phyloP scores from a whole-genome alignment of 2,113 vertebrate genomes.

The Deroptyus accipitrinus region DNA sequence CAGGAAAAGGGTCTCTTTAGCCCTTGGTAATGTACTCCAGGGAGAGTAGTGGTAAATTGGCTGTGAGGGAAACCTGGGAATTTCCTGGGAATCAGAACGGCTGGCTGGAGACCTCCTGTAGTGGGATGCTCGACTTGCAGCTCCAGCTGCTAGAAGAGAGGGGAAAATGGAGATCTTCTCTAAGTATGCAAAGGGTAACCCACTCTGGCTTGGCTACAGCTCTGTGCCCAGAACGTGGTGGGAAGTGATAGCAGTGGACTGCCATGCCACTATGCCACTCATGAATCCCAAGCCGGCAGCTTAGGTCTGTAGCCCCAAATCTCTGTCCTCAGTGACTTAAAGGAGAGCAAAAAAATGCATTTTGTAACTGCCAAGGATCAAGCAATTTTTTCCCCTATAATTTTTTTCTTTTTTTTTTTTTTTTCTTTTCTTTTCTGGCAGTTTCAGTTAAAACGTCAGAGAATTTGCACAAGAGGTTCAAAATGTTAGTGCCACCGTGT shows the following conservation, averaged over 20 bases:
- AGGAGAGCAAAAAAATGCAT: not conserved
- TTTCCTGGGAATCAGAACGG: not conserved
- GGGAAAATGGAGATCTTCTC: not conserved
- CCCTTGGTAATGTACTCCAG: not conserved
- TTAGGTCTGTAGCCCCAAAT: not conserved
- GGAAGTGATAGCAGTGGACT: accelerated
- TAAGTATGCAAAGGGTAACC: not conserved
- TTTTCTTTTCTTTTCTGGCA: not conserved
- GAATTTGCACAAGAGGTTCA: not conserved
- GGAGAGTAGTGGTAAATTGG: not conserved
- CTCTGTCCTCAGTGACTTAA: not conserved
- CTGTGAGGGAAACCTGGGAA: not conserved
- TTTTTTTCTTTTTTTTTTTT: no score
- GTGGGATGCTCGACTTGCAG: not conserved
- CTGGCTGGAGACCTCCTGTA: not conserved
- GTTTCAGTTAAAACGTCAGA: not conserved
- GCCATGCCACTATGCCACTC: accelerated
- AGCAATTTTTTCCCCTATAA: not conserved
- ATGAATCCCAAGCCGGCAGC: not conserved
- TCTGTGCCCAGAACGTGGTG: not conserved
- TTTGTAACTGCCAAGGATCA: not conserved
- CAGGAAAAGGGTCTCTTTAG: not conserved
- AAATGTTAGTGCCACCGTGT: not conserved
- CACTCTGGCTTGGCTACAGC: not conserved
- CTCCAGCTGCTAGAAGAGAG: not conserved